Base-by-base conservation (phyloP, 2,888 invertebrate genomes). In the Zaprionus bogoriensis region DNA sequence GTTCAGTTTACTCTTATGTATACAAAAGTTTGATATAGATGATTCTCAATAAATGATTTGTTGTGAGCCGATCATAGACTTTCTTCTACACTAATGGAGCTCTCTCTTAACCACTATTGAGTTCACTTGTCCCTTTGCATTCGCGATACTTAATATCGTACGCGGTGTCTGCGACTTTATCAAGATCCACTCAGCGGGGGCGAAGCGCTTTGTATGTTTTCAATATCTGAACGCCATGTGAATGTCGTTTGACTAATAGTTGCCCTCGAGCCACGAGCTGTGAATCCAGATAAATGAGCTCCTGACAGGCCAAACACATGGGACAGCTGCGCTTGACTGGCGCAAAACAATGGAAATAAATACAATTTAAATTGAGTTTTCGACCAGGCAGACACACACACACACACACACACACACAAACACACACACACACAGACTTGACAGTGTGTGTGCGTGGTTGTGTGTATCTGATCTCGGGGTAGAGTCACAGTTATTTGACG, bases 301-400 rank as follows among this genome's bases (percentile, higher is more conserved):
- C 25, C 22, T 74, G 85, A 77, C 85, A 81, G 63, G 51, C 25
- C 32, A 54, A 47, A 57, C 63, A 51, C 39, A 32, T 42, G 42
- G 32, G 76, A 50, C 75, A 69, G 54, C 60, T 67, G 69, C 63
- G 66, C 66, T 59, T 53, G 66, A 73, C 60, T 69, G 54, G 22
- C 14, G 44, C 66, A 58, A 54, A 69, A 73, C 77, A 75, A 77
- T 63, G 59, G 58, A 64, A 64, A 69, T 74, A 69, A 73, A 75
- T 79, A 76, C 86, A 85, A 76, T 82, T 85, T 85, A 85, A 82
- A 80, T 80, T 78, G 76, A 80, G 83, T 79, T 85, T 78, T 78
- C 73, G 79, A 73, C 79, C 86, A 67, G 64, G 39, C 44, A 28
- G 12, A 58, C 51, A 53, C 17, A 47, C 48, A 52, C n/a, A 41